phyloP scores from a whole-genome alignment of 2,888 invertebrate genomes.

The Lomographa bimaculata region DNA sequence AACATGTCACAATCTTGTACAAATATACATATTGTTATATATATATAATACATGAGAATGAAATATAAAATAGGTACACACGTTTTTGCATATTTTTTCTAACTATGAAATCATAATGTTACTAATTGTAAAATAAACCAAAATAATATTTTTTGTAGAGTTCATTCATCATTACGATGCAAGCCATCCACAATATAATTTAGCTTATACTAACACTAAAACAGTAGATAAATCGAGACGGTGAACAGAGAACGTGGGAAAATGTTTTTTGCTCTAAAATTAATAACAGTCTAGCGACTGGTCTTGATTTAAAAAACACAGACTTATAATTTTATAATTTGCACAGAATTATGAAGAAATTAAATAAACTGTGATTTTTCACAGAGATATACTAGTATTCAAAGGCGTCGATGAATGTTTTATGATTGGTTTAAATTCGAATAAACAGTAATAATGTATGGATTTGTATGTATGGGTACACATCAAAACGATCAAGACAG shows the following conservation, averaged over 20 bases:
- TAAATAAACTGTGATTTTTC: conserved; percentile 8
- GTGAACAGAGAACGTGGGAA: conserved; percentile 22
- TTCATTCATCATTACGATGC: conserved; percentile 29
- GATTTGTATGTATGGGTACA: conserved; percentile 16
- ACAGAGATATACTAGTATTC: conserved; percentile 10
- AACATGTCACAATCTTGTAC: conserved; percentile 1
- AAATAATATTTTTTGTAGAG: conserved; percentile 16
- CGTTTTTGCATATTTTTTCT: conserved; percentile 12
- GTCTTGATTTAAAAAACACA: conserved; percentile 17
- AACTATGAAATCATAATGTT: conserved; percentile 4
- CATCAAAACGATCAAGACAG: conserved; percentile 44
- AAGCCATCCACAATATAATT: conserved; percentile 25
- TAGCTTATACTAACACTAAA: conserved; percentile 32
- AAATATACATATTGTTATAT: no score
- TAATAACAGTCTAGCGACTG: conserved; percentile 19
- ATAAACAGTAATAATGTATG: conserved; percentile 11
- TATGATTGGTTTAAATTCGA: conserved; percentile 11
- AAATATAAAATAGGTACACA: conserved; percentile 12
- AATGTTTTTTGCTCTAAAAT: conserved; percentile 15
- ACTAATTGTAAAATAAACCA: conserved; percentile 11
- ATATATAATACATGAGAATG: conserved; percentile 19
- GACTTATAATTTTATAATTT: conserved; percentile 23
- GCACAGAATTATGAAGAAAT: conserved; percentile 15
- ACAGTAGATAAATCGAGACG: conserved; percentile 21
- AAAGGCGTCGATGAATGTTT: conserved; percentile 19